A percentile compares a stretch with the other conserved stretches of the same genome.
Evolutionary conservation across 2,113 vertebrate genomes (phyloP).

Genomic region (Leptobrachium leishanense): DNA sequence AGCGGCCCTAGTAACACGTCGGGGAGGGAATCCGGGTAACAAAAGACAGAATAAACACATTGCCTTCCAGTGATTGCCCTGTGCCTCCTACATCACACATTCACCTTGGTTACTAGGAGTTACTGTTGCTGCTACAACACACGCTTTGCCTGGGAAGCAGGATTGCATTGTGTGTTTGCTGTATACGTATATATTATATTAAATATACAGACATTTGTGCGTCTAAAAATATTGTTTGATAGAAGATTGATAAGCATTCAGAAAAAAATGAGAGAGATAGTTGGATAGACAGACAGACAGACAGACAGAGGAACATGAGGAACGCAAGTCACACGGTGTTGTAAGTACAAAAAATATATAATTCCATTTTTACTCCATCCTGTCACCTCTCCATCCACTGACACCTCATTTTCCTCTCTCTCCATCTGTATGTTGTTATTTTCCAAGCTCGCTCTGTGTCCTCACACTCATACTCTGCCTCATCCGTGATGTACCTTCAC

Average conservation of each 20-base stretch:
- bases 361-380: not conserved
- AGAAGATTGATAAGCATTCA: not conserved
- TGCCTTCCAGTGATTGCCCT: no score
- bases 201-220: no score
- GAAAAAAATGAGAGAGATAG: not conserved
- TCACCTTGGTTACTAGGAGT: slow-evolving; percentile 1
- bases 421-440: not conserved
- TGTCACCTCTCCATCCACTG: not conserved
- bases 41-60: no score
- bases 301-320: not conserved
- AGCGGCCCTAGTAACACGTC: no score
- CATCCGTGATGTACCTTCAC: not conserved
- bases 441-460: not conserved
- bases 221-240: not conserved
- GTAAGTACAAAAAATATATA: not conserved
- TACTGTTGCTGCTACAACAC: not conserved
- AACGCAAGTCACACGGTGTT: not conserved
- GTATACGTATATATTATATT: not conserved
- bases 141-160: not conserved
- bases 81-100: no score
- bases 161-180: not conserved
- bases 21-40: no score
- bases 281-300: not conserved
- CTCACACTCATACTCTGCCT: not conserved
- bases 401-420: not conserved